Evolutionary conservation across 1,140 invertebrate genomes (phyloP), one percentile per base, ranked within the genome.

Genomic region (Caenorhabditis elegans): DNA sequence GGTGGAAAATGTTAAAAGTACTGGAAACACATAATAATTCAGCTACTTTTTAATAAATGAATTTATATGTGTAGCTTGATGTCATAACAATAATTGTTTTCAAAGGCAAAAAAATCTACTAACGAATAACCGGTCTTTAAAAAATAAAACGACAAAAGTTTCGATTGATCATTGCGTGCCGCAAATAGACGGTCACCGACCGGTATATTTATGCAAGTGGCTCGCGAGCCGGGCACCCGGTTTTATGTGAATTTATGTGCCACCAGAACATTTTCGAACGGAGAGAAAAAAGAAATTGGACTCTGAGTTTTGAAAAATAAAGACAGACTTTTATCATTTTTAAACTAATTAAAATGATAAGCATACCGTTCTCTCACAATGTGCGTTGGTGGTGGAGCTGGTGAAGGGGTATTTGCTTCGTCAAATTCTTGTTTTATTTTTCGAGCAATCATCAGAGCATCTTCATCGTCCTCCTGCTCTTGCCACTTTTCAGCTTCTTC

Each of bases 161-260:
- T 39, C 34, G 60, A 70, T 39, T 70, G 60, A 60, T 34, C 53
- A 28, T 15, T 17, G 53, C 34, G 31, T 70, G 60, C 60, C 60
- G 60, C 60, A 70, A 70, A 70, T 70, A 70, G 34, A 39, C 11
- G 60, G n/a, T 34, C 34, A 70, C 53, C 26, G 60, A 70, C 60
- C 60, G 60, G 60, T 70, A 70, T n/a, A n/a, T 70, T 70, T 34
- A 70, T 70, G 60, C 31, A 70, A 70, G 60, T 70, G 60, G 60
- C 60, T 70, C 60, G 60, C 34, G 31, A 70, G 60, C 34, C 28
- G 17, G n/a, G 11, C 34, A 43, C 60, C 60, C 60, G 60, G 34
- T 70, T 70, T 70, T 70, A 19, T 60, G 31, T 60, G 28, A 60
- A 24, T 34, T 60, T 17, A 15, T 28, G 6, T 24, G 10, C 31